These are phyloP conservation scores for Aphodius sticticus DNA, from an alignment of 2,888 invertebrate species.

Conservation along the genomic window DNA sequence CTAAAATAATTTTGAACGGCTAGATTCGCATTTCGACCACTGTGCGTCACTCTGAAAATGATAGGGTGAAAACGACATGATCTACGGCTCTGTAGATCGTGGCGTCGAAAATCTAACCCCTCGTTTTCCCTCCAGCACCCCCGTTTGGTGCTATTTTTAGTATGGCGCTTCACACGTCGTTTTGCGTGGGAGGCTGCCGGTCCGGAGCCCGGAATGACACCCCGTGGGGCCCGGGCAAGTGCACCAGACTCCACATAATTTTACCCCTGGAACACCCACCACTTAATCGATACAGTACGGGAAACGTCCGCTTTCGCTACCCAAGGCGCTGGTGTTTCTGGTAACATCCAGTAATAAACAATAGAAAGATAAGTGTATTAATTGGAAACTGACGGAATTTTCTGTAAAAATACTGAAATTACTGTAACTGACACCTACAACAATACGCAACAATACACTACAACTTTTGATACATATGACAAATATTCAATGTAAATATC, in stretches of 20 bases:
- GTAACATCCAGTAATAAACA: no score
- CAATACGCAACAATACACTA: no score
- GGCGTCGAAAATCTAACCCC: not conserved
- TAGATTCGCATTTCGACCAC: no score
- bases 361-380: no score
- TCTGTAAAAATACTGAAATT: no score
- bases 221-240: not conserved
- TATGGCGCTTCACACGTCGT: not conserved
- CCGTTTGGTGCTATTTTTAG: not conserved
- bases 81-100: not conserved
- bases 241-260: constrained; percentile 4
- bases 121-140: not conserved
- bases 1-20: no score
- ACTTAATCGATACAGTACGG: not conserved
- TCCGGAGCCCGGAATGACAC: not conserved
- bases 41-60: not conserved
- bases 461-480: no score
- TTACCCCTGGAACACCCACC: not conserved
- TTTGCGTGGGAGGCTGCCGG: not conserved
- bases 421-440: no score
- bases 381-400: no score
- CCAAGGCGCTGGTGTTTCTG: no score
- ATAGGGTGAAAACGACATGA: not conserved
- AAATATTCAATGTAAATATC: no score
- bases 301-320: no score